A percentile compares a stretch with the other conserved stretches of the same genome.
phyloP scores from a whole-genome alignment of 2,113 vertebrate genomes.

The Orthonyx spaldingii region DNA sequence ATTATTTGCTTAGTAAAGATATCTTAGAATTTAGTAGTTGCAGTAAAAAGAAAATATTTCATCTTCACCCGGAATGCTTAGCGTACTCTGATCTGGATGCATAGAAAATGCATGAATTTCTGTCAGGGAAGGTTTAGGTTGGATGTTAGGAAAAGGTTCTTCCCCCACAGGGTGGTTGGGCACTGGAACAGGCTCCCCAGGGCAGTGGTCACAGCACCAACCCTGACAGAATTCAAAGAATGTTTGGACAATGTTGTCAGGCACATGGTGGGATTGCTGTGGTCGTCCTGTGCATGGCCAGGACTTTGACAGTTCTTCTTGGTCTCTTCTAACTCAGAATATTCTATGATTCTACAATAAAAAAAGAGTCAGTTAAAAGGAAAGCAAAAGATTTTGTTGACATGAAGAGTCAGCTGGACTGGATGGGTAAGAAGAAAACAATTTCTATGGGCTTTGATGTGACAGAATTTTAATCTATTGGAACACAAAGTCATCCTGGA shows the following conservation, averaged over 20 bases:
- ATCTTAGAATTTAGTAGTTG: not conserved
- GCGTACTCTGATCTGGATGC: not conserved
- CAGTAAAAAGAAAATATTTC: not conserved
- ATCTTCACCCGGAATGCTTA: not conserved
- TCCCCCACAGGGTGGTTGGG: accelerated
- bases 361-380: not conserved
- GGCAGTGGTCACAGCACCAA: not conserved
- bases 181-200: not conserved
- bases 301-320: not conserved
- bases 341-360: not conserved
- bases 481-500: not conserved
- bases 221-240: not conserved
- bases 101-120: not conserved
- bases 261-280: not conserved
- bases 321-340: not conserved
- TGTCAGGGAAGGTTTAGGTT: not conserved
- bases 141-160: accelerated
- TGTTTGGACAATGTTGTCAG: too few relatives aligned
- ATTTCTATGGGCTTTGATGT: not conserved
- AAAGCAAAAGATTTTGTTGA: not conserved
- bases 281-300: not conserved
- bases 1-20: not conserved
- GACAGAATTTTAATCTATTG: not conserved
- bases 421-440: accelerated
- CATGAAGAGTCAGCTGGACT: not conserved